Evolutionary conservation across 2,888 invertebrate genomes (phyloP).

Genomic region (Dugesia japonica): DNA sequence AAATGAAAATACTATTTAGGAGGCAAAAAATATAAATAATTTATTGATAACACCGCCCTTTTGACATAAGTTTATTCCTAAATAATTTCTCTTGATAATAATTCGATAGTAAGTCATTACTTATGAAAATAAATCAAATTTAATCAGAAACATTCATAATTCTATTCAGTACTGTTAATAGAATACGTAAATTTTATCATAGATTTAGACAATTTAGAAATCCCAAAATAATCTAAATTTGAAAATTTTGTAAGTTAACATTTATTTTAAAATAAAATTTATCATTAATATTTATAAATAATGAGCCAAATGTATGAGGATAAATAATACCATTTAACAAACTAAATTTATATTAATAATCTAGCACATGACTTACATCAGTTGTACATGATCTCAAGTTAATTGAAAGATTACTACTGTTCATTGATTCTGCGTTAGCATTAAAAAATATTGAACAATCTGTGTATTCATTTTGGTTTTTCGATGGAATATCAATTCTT

Average conservation of each 20-base stretch:
- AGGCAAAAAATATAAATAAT: background rate
- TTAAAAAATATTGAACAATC: conserved; percentile 5
- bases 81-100: background rate
- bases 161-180: background rate
- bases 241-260: background rate
- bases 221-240: background rate
- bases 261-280: background rate
- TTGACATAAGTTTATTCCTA: background rate
- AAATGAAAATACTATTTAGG: background rate
- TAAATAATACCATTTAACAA: too few species aligned
- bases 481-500: background rate
- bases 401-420: background rate
- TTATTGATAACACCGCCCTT: background rate
- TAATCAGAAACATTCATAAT: background rate
- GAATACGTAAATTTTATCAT: too few species aligned
- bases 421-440: background rate
- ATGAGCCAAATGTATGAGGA: too few species aligned
- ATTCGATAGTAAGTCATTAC: background rate
- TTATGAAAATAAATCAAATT: background rate
- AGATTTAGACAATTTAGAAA: too few species aligned
- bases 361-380: background rate
- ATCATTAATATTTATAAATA: too few species aligned
- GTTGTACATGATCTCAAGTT: conserved; percentile 1
- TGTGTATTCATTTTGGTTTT: background rate
- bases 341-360: too few species aligned